These are phyloP conservation scores for Chirona hameri DNA, from an alignment of 2,888 invertebrate genomes.

Conservation along the genomic window DNA sequence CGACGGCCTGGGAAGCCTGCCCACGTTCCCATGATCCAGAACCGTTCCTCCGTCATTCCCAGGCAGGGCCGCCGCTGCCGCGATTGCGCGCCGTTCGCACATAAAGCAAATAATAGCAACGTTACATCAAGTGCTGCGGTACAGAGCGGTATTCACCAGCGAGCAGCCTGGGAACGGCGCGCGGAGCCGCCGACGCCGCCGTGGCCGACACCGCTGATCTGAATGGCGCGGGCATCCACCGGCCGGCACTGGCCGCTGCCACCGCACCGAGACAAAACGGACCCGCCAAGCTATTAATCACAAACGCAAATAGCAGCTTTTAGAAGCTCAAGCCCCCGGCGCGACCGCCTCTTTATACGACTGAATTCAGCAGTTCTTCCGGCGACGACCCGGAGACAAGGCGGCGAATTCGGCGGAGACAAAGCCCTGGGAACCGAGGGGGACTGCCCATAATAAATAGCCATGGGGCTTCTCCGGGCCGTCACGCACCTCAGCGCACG, in stretches of 20 bases:
- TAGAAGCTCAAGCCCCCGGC: not conserved
- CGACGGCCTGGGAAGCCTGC: not conserved
- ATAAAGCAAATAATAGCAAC: constrained; percentile 23
- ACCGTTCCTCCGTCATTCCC: constrained; percentile 7
- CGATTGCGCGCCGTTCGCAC: constrained; percentile 25
- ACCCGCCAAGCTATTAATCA: constrained; percentile 5
- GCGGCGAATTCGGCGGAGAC: constrained; percentile 7
- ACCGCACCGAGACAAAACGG: not conserved
- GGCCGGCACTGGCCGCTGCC: not conserved
- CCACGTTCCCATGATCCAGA: not conserved
- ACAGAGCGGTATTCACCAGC: not conserved
- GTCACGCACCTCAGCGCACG: constrained; percentile 1
- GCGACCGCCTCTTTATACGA: constrained; percentile 2
- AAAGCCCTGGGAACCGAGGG: constrained; percentile 24
- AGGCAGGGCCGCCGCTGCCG: not conserved
- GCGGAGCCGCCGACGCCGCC: not conserved
- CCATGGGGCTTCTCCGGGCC: not conserved
- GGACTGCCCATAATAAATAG: constrained; percentile 22
- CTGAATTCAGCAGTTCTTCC: not conserved
- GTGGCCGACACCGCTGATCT: not conserved
- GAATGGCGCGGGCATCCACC: not conserved
- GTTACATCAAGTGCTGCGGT: constrained; percentile 10
- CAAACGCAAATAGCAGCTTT: constrained; percentile 1
- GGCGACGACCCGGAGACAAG: not conserved
- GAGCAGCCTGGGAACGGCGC: not conserved